Percentiles rank a stretch among this genome's conserved stretches.
phyloP scores from a whole-genome alignment of 2,113 vertebrate genomes.

The Ancistrus triradiatus region DNA sequence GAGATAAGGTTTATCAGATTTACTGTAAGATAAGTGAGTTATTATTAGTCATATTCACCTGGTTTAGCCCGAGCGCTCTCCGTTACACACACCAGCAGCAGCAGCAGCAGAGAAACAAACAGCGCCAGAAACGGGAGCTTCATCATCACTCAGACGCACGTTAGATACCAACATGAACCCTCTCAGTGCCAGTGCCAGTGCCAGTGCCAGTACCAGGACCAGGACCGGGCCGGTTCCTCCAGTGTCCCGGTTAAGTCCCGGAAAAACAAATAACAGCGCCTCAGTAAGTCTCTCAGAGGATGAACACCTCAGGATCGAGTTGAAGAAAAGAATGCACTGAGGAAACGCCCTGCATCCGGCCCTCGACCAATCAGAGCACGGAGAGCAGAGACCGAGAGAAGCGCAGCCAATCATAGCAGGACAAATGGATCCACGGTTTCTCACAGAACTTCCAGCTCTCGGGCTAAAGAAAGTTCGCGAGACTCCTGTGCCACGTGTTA shows the following conservation, averaged over 20 bases:
- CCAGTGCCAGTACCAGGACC: neutral
- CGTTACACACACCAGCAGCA: neutral
- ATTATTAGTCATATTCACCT: neutral
- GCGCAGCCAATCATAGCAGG: slow-evolving; percentile 47
- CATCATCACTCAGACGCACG: neutral
- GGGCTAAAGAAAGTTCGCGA: slow-evolving; percentile 44
- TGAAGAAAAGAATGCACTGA: neutral
- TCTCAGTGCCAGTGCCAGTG: neutral
- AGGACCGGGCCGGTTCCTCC: neutral
- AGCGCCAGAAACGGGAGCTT: neutral
- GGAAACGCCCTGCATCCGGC: fast-evolving
- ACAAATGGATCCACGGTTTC: slow-evolving; percentile 22
- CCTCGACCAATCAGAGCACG: slow-evolving; percentile 39
- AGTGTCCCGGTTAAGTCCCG: neutral
- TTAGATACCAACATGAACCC: neutral
- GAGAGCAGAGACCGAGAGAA: fast-evolving
- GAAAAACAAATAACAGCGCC: too few relatives aligned
- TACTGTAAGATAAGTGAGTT: too few relatives aligned
- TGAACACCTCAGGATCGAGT: neutral
- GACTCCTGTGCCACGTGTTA: slow-evolving; percentile 11
- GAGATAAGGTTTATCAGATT: too few relatives aligned
- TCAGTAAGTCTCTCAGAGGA: too few relatives aligned
- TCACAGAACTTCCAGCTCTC: neutral
- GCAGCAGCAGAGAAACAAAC: neutral
- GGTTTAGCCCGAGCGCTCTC: neutral